phyloP scores from a whole-genome alignment of 2,113 vertebrate genomes.

The Perognathus longimembris region DNA sequence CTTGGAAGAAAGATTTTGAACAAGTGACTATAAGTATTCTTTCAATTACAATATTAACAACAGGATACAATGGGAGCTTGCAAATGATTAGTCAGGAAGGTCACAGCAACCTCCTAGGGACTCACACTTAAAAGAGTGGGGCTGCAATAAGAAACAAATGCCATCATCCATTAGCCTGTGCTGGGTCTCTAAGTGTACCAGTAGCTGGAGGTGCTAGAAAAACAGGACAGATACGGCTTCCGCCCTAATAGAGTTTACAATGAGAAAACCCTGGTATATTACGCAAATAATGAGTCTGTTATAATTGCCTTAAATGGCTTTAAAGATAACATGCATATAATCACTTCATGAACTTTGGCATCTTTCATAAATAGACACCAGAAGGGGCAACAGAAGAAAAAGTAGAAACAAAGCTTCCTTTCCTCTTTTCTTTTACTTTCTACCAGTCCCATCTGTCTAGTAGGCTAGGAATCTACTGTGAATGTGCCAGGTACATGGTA shows the following conservation, averaged over 20 bases:
- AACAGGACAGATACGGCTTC: not conserved
- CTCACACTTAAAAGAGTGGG: not conserved
- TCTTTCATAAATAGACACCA: not conserved
- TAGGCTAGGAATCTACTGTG: not conserved
- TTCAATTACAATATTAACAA: not conserved
- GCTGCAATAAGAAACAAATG: not conserved
- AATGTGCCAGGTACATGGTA: not conserved
- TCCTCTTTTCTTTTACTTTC: not conserved
- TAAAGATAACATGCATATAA: not conserved
- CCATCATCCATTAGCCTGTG: not conserved
- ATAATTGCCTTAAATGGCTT: not conserved
- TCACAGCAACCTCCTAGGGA: not conserved
- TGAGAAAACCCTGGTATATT: not conserved
- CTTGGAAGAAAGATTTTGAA: not conserved
- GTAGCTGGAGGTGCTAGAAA: not conserved
- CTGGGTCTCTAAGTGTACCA: not conserved
- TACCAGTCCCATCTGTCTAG: not conserved
- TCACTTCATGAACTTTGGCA: not conserved
- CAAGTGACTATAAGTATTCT: not conserved
- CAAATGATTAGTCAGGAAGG: not conserved
- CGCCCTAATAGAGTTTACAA: not conserved
- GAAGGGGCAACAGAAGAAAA: not conserved
- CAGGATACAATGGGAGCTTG: not conserved
- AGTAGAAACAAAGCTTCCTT: not conserved
- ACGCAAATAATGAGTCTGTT: not conserved